A percentile compares a stretch with the other conserved stretches of the same genome.
Evolutionary conservation across 2,888 invertebrate species (phyloP).

Genomic region (Rhimphoctona megacephalus): DNA sequence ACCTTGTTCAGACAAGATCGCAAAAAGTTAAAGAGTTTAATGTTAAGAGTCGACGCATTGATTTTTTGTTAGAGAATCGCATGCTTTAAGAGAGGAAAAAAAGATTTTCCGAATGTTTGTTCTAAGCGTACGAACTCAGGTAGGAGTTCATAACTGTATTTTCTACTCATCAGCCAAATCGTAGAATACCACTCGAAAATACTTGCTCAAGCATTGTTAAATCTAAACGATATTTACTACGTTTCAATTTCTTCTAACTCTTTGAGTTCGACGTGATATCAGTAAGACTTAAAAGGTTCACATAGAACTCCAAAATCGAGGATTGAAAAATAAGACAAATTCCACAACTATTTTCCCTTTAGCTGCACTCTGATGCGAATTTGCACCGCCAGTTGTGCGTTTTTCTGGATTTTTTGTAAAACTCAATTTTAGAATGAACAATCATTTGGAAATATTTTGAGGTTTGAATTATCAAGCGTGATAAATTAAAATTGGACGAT

Average conservation of each 20-base stretch:
- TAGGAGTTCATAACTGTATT: background rate
- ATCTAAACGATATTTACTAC: background rate
- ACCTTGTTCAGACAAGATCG: background rate
- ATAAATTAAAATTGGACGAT: no score
- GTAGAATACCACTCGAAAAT: slow-evolving; percentile 31
- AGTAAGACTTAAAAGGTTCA: no score
- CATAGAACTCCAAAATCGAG: no score
- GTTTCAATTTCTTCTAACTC: background rate
- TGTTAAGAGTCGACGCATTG: slow-evolving; percentile 24
- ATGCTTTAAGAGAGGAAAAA: slow-evolving; percentile 17
- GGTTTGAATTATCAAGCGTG: no score
- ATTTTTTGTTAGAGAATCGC: slow-evolving; percentile 22
- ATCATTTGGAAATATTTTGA: no score
- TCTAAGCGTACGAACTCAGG: slow-evolving; percentile 35
- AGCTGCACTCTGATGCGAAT: no score
- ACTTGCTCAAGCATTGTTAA: slow-evolving; percentile 4
- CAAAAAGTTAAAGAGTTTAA: slow-evolving; percentile 18
- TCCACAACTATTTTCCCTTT: no score
- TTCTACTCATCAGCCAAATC: slow-evolving; percentile 16
- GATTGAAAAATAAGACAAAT: background rate
- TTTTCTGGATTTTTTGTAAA: no score
- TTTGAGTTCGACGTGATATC: background rate
- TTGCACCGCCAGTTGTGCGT: no score
- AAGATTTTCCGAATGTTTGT: slow-evolving; percentile 45
- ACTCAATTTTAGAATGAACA: no score